These are phyloP conservation scores for Penaeus chinensis DNA, from an alignment of 1,140 invertebrate genomes.

Conservation along the genomic window DNA sequence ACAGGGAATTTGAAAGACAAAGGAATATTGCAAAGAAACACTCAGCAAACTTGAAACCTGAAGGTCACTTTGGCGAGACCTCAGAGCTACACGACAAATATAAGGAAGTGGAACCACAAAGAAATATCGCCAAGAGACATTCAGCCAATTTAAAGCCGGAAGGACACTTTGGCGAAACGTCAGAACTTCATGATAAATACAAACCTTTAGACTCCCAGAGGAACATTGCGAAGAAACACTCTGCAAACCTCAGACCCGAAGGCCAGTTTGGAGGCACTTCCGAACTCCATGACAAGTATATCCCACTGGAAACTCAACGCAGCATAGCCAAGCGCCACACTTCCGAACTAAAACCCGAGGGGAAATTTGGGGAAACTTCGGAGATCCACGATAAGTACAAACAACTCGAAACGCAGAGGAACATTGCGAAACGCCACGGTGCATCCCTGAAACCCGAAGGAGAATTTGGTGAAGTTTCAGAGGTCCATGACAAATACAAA, in stretches of 20 bases:
- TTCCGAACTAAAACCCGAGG: conserved; percentile 33
- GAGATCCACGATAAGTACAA: conserved; percentile 36
- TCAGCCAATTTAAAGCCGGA: conserved; percentile 33
- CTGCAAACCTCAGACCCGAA: conserved; percentile 28
- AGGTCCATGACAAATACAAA: conserved; percentile 51
- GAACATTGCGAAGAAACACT: conserved; percentile 38
- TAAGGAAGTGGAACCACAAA: neutral
- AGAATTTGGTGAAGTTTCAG: conserved; percentile 41
- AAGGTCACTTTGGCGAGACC: conserved; percentile 36
- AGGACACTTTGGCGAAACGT: conserved; percentile 29
- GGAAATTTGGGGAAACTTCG: conserved; percentile 25
- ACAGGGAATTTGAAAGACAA: neutral
- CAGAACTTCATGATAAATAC: conserved; percentile 35
- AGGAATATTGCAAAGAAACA: conserved; percentile 42
- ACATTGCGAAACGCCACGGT: conserved; percentile 33
- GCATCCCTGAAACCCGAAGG: conserved; percentile 45
- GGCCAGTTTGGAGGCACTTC: conserved; percentile 38
- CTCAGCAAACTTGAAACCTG: conserved; percentile 28
- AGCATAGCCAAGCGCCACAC: conserved; percentile 34
- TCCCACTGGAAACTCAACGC: neutral
- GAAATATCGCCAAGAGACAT: conserved; percentile 43
- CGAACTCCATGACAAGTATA: conserved; percentile 34
- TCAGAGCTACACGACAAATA: conserved; percentile 38
- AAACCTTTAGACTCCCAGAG: conserved; percentile 4
- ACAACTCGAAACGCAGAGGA: conserved; percentile 1